Percentiles rank a stretch among this genome's conserved stretches.
These are phyloP conservation scores for Montipora efflorescens DNA, from an alignment of 64 coral and sea anemone species.

Conservation along the genomic window DNA sequence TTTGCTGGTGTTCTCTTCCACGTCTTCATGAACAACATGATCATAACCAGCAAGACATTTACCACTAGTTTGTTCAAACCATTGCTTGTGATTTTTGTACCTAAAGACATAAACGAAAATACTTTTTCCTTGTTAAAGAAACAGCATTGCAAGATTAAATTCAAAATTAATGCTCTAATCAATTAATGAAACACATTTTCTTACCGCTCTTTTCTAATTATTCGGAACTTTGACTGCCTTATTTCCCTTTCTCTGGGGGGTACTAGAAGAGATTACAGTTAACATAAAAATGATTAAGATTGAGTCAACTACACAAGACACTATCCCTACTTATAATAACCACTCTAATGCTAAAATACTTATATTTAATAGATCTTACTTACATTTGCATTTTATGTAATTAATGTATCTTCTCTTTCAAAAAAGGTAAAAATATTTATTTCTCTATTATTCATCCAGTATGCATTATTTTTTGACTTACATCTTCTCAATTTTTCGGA, in stretches of 20 bases:
- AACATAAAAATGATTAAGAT: too few species aligned
- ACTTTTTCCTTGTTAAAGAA: background rate
- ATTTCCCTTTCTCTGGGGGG: slow-evolving; percentile 93
- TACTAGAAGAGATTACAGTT: slow-evolving; percentile 57
- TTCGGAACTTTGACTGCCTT: slow-evolving; percentile 92
- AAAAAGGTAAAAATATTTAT: too few species aligned
- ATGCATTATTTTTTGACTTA: slow-evolving; percentile 40
- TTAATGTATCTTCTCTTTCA: too few species aligned
- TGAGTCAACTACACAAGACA: too few species aligned
- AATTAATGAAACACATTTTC: background rate
- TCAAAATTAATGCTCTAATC: background rate
- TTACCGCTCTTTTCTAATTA: slow-evolving; percentile 95
- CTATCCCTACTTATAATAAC: too few species aligned
- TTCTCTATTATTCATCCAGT: background rate
- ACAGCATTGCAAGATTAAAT: background rate
- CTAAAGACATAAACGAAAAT: slow-evolving; percentile 25
- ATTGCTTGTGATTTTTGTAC: slow-evolving; percentile 52
- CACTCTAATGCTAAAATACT: too few species aligned
- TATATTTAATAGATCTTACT: too few species aligned
- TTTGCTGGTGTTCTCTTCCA: background rate
- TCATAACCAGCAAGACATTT: background rate
- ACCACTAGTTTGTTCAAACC: slow-evolving; percentile 10
- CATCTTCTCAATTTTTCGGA: slow-evolving; percentile 98
- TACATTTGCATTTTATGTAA: too few species aligned
- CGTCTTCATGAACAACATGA: background rate